These are phyloP conservation scores for Pachyrhynchus sulphureomaculatus DNA, from an alignment of 1,140 invertebrate species.

Conservation along the genomic window DNA sequence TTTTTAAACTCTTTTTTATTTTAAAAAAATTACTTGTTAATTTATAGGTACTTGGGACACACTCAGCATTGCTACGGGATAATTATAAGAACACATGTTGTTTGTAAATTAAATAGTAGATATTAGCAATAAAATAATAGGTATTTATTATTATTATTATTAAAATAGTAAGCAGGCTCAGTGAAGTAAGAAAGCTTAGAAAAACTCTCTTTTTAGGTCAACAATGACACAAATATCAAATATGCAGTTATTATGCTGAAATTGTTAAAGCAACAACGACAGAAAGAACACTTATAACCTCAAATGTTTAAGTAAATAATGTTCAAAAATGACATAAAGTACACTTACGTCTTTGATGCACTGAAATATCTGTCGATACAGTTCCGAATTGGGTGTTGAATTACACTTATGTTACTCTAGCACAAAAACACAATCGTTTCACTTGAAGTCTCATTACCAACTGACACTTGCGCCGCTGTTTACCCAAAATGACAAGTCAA, in stretches of 20 bases:
- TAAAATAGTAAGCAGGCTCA: too few species aligned
- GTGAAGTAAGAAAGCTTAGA: too few species aligned
- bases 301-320: neutral
- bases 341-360: neutral
- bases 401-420: neutral
- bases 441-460: neutral
- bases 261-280: neutral
- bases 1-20: too few species aligned
- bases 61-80: too few species aligned
- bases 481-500: neutral
- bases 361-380: neutral
- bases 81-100: too few species aligned
- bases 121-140: too few species aligned
- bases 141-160: too few species aligned
- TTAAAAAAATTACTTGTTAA: too few species aligned
- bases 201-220: neutral
- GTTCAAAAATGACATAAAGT: neutral
- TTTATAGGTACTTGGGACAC: too few species aligned
- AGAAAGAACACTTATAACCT: neutral
- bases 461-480: neutral
- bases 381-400: too few species aligned
- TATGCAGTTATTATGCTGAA: neutral
- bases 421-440: neutral
- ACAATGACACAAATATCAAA: neutral
- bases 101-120: too few species aligned